Evolutionary conservation across 2,113 vertebrate genomes (phyloP).

Genomic region (Trogon melanurus): DNA sequence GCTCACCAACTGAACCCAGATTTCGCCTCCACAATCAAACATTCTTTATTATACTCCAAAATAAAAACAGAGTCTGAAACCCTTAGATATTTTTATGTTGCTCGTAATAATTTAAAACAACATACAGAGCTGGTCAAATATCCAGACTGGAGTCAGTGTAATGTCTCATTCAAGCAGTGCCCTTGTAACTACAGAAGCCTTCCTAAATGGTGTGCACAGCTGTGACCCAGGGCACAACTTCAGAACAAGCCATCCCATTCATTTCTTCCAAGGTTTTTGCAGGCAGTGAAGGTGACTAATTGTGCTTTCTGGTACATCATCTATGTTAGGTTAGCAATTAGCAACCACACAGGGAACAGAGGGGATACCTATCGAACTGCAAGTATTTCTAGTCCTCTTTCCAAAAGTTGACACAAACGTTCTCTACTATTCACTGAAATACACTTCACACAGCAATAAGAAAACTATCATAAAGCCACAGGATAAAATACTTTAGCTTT

Average conservation of each 20-base stretch:
- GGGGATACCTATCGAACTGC: neutral
- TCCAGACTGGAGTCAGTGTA: neutral
- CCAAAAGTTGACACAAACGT: neutral
- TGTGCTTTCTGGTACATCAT: neutral
- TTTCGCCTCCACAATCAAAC: neutral
- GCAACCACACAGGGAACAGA: neutral
- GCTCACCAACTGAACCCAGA: neutral
- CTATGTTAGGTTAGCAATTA: neutral
- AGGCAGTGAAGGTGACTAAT: neutral
- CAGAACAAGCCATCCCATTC: neutral
- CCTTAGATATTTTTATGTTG: neutral
- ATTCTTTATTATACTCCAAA: neutral
- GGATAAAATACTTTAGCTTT: neutral
- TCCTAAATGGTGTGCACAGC: neutral
- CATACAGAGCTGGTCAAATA: neutral
- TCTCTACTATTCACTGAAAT: neutral
- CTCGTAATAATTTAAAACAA: accelerated
- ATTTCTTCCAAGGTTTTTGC: neutral
- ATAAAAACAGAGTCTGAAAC: neutral
- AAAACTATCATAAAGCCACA: neutral
- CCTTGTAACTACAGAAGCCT: neutral
- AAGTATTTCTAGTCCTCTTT: neutral
- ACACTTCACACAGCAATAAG: neutral
- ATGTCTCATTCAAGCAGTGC: neutral
- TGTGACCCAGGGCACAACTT: neutral